A percentile compares a stretch with the other conserved stretches of the same genome.
Evolutionary conservation across 1,140 invertebrate genomes (phyloP).

Genomic region (Nasonia giraulti): DNA sequence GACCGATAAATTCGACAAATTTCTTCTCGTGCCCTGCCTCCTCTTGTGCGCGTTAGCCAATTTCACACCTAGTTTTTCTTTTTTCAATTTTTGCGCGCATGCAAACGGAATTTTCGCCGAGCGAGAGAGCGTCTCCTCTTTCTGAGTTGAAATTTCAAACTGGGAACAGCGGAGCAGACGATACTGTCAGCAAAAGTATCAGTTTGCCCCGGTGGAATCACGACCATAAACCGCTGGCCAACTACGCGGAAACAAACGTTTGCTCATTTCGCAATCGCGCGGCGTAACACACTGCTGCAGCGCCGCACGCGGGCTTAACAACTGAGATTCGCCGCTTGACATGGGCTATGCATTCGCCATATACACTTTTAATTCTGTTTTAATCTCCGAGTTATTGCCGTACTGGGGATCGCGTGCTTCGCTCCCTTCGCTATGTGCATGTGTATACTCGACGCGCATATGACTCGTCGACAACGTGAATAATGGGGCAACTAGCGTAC

Average conservation of each 20-base stretch:
- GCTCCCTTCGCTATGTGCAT: slow-evolving; percentile 48
- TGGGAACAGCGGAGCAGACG: too few species aligned
- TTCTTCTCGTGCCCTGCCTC: slow-evolving; percentile 44
- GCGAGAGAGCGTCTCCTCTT: too few species aligned
- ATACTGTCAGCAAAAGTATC: slow-evolving; percentile 1
- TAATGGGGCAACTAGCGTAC: slow-evolving; percentile 56
- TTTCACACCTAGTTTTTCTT: neutral
- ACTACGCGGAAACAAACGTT: slow-evolving; percentile 47
- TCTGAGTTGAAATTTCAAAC: too few species aligned
- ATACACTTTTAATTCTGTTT: slow-evolving; percentile 73
- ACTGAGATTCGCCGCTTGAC: slow-evolving; percentile 66
- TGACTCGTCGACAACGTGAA: slow-evolving; percentile 57
- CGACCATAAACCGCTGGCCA: neutral
- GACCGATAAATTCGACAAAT: slow-evolving; percentile 58
- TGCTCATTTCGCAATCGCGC: slow-evolving; percentile 58
- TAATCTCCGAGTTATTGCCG: slow-evolving; percentile 73
- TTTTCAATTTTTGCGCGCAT: neutral
- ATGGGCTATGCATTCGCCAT: slow-evolving; percentile 66
- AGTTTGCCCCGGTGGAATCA: slow-evolving; percentile 34
- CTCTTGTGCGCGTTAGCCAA: neutral
- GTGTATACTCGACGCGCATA: slow-evolving; percentile 52
- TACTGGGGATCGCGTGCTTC: slow-evolving; percentile 55
- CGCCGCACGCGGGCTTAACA: slow-evolving; percentile 53
- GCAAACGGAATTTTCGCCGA: too few species aligned
- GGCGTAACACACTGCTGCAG: slow-evolving; percentile 44